Base-by-base conservation (phyloP, 2,888 invertebrate genomes). In the Esperia sulphurella region DNA sequence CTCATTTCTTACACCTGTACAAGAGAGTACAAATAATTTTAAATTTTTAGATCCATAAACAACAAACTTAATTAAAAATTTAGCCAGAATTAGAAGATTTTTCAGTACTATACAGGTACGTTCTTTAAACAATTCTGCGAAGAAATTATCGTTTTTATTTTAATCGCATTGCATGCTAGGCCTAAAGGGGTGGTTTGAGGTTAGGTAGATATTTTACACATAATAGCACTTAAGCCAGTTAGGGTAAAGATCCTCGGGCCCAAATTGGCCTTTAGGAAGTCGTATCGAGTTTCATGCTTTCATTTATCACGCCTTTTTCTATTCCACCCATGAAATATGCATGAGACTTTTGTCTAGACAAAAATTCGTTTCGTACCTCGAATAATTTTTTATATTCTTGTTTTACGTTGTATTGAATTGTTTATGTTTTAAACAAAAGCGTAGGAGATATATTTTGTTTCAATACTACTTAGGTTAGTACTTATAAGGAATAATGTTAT, bases 121-220 rank as follows among this genome's bases (percentile, higher is more conserved):
- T 21, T 3, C 21, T 21, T 21, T 21, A 3, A 21, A 21, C 21
- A 21, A 3, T 21, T 21, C 21, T 5, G 21, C 5, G 21, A 21
- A 2, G 5, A 21, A 21, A 21, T 21, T 21, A 21, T 21, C 21
- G 21, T 21, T 21, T 5, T 2, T 21, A 21, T 21, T 21, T 21
- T 21, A 21, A 21, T 21, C 21, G 21, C 21, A 21, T 2, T 21
- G 21, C 21, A 5, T 21, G 5, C 21, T 33, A 41, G 42, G 46
- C 39, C 50, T 52, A 45, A 51, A 60, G 53, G 53, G 54, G 53
- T 56, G 54, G 53, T 54, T 50, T 55, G 53, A 54, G 57, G 53
- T 54, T 48, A 51, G 49, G 59, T 64, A 61, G 49, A 60, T 64
- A 61, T 60, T 63, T 64, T 58, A 60, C 55, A 58, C 58, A 51